Base-by-base conservation (phyloP, 2,888 invertebrate species). In the Drosophila buzzatii region DNA sequence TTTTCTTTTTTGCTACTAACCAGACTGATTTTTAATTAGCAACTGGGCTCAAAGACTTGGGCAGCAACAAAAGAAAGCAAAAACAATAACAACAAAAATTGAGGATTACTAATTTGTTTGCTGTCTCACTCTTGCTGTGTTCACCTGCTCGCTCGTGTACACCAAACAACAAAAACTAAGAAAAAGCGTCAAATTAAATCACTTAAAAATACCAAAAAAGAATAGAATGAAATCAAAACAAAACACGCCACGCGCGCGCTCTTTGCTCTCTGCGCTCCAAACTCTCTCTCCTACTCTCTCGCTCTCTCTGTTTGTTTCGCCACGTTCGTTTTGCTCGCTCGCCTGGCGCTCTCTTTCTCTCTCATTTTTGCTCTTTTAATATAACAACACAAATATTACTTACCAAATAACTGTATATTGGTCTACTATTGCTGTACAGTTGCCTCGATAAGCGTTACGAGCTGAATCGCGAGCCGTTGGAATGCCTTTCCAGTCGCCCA, bases 401-500 rank as follows among this genome's bases (percentile, higher is more conserved):
- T 64, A 67, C 45, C 52, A 37, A 70, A 49, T 58, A 51, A 64
- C 69, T 82, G 77, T 70, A 77, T 73, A 63, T 71, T 60, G 68
- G 68, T 67, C 70, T 70, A 76, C 89, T 60, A 62, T 71, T 63
- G 68, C 70, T 70, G 74, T 63, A 76, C 90, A 93, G 93, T 90
- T 93, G 93, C 91, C 88, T 92, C 81, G 85, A 87, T 76, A 92
- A 92, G 90, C 92, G 91, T 89, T 93, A 92, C 91, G 92, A 93
- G 64, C 90, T 93, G 83, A 91, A 92, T 77, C 92, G 93, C 81
- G 85, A 83, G 81, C 93, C 93, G 81, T 85, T 93, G 78, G 92
- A 93, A 91, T 93, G 93, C 91, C 92, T 93, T 82, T 89, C 92
- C 78, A 92, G 90, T 89, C 92, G 89, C 90, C 89, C 91, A 82